Evolutionary conservation across 2,797 vertebrate genomes (phyloP).

Genomic region (Micropoecilia bifurca): DNA sequence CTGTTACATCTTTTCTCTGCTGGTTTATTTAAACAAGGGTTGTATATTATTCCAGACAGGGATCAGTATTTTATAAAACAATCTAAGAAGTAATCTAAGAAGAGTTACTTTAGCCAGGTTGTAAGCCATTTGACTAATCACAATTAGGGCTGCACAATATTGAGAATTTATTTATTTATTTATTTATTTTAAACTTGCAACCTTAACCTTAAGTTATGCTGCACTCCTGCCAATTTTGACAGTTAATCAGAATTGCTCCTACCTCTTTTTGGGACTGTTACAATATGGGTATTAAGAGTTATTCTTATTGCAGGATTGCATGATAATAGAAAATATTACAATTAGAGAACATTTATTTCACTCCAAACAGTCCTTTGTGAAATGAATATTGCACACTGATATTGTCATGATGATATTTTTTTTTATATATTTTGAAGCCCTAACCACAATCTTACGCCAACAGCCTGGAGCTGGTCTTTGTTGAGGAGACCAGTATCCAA

Average conservation of each 20-base stretch:
- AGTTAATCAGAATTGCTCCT: not conserved
- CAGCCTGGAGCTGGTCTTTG: not conserved
- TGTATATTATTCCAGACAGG: not conserved
- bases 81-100: too few species aligned
- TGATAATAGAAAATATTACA: not conserved
- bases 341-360: not conserved
- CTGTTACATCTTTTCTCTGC: not conserved
- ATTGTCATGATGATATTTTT: not conserved
- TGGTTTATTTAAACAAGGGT: too few species aligned
- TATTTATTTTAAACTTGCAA: too few species aligned
- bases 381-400: not conserved
- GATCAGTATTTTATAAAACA: not conserved
- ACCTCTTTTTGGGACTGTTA: not conserved
- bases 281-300: not conserved
- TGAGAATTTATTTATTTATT: not conserved
- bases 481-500: not conserved
- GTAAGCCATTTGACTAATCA: not conserved
- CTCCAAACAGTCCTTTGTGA: not conserved
- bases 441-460: not conserved
- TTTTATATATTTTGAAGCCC: not conserved
- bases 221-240: not conserved
- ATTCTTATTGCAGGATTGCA: not conserved
- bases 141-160: not conserved
- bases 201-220: not conserved
- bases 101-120: not conserved